Base-by-base conservation (phyloP, 2,888 invertebrate species). In the Oeneis ivallda region DNA sequence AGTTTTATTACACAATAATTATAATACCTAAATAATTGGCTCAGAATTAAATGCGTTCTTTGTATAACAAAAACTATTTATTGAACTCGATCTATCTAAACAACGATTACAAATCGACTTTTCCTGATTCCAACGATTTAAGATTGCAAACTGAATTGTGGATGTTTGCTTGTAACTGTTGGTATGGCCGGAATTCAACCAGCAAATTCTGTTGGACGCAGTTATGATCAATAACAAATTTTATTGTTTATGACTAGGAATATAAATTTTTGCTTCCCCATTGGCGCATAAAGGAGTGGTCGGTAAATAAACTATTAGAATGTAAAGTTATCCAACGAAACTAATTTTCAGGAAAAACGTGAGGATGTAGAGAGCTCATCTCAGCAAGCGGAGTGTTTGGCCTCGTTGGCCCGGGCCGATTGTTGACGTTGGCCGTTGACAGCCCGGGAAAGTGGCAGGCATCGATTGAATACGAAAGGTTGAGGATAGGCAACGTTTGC, bases 101-200 rank as follows among this genome's bases (percentile, higher is more conserved):
- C 26, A 43, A 37, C 45, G 50, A 61, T 60, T 66, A 66, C 57
- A 67, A 67, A 63, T 59, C 54, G 17, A 52, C 61, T 63, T 70
- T 70, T 67, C 69, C 69, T 70, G 67, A 67, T 70, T 70, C 69
- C 67, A 65, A 57, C 58, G 49, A 53, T 61, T 52, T 43, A 11
- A 52, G 32, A 61, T 61, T 61, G 52, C 41, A 41, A 15, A 58
- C 57, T 47, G 19, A 63, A 60, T 65, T 50, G 62, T 61, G 32
- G 61, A 61, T 52, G 52, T 17, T 49, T 49, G 49, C 41, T 13
- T 43, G 41, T 58, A 34, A 64, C 41, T 63, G 65, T 62, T 60
- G 63, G 65, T 58, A 70, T 65, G 64, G 37, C 11, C 15, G 67
- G 63, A 54, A 70, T 69, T 67, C 62, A 26, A 52, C 32, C 43